phyloP scores from a whole-genome alignment of 1,140 invertebrate species.

The Rhopalosiphum padi region DNA sequence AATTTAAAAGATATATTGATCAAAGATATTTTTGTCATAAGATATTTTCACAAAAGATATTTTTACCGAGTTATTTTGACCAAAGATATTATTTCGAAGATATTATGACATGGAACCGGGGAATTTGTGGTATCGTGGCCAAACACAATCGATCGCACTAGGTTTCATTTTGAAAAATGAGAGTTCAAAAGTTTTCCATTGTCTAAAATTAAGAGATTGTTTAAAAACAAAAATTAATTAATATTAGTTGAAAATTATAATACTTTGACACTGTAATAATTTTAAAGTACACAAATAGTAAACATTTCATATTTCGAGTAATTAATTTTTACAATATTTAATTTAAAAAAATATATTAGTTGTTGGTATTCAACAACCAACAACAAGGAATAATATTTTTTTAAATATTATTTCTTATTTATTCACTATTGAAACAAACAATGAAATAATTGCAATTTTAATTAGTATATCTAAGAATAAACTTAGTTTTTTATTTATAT shows the following conservation, averaged over 20 bases:
- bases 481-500: background rate
- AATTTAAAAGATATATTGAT: too few relatives aligned
- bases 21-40: too few relatives aligned
- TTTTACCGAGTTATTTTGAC: too few relatives aligned
- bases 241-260: background rate
- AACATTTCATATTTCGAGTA: background rate
- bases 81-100: too few relatives aligned
- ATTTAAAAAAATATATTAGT: background rate
- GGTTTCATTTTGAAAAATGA: background rate
- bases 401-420: background rate
- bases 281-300: background rate
- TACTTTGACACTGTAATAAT: background rate
- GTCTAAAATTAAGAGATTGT: background rate
- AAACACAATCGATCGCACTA: background rate
- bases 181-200: background rate
- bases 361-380: background rate
- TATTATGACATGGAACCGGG: too few relatives aligned
- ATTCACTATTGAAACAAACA: too few relatives aligned
- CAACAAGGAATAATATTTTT: background rate
- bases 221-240: slow-evolving; percentile 11
- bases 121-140: background rate
- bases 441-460: background rate
- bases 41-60: too few relatives aligned
- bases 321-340: background rate
- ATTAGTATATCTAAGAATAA: background rate